Conservation (phyloP, 2,888 invertebrate genomes). For the Chironomus riparius region DNA sequence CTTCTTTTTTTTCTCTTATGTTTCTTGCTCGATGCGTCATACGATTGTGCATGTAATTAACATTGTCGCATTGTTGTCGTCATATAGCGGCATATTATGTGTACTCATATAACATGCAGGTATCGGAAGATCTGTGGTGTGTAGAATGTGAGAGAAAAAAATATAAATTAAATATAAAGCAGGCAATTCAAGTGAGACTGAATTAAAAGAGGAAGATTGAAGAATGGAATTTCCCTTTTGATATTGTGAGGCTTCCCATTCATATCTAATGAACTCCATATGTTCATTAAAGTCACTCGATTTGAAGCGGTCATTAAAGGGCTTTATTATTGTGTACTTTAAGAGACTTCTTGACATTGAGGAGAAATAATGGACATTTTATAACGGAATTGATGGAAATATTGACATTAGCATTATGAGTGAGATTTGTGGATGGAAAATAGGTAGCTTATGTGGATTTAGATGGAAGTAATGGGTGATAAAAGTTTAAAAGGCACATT, state of each 20-base stretch:
- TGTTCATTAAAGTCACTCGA: background rate
- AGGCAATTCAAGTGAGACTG: background rate
- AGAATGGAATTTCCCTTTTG: background rate
- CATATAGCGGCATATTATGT: too few species aligned
- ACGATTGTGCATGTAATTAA: background rate
- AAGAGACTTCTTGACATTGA: background rate
- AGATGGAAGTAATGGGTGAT: background rate
- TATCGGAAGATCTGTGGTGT: background rate
- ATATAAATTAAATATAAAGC: too few species aligned
- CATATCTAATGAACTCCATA: background rate
- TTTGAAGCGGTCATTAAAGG: background rate
- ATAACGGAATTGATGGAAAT: background rate
- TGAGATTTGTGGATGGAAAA: too few species aligned
- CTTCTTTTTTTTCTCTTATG: background rate
- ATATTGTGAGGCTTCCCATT: background rate
- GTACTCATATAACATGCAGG: background rate
- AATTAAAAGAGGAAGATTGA: background rate
- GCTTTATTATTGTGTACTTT: too few species aligned
- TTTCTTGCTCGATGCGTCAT: background rate
- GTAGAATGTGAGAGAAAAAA: too few species aligned
- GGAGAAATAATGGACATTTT: background rate
- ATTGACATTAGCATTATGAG: too few species aligned
- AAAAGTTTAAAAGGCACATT: too few species aligned
- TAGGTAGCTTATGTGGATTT: background rate
- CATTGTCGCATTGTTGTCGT: background rate